Evolutionary conservation across 2,797 vertebrate genomes (phyloP), one percentile per base, ranked within the genome.

Genomic region (Euthynnus affinis): DNA sequence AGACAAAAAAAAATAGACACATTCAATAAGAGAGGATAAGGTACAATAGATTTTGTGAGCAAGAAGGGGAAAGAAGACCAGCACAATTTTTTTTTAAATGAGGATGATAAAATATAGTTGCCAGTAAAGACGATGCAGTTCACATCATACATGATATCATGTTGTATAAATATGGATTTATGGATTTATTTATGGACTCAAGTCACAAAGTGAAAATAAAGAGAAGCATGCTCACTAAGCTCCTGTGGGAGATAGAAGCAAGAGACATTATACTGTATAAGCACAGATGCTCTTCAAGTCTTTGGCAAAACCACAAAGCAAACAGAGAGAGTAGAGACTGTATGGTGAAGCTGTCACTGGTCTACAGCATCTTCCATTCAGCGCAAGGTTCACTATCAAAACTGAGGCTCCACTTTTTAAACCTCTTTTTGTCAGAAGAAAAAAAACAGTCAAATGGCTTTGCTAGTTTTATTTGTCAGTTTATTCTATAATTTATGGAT

Each of bases 401-500:
- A 83, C 67, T 72, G 37, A 73, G 57, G n/a, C 49, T 76, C 17
- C 25, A 78, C 27, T 71, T 67, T 80, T 64, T 55, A 65, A 78
- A 77, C 23, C 32, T 72, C 20, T 59, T 65, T 42, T 58, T 60
- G 66, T 76, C 76, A 71, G 57, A 25, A 2, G 49, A 5, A 60
- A 48, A 73, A 59, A 71, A 74, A 56, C 9, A 27, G 56, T 72
- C 56, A 72, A 86, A 82, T 69, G 74, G 70, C 73, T 72, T 60
- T 22, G 59, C 65, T 79, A 60, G 78, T 89, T 91, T 85, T 86
- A 88, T 87, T 83, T 88, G 88, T 84, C 71, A 70, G 64, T 81
- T 88, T 86, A 71, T 82, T 93, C 74, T 87, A 91, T 92, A 89
- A 92, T 93, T 92, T 70, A 93, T 93, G 70, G 62, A 68, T 86